Conservation (phyloP, 2,888 invertebrate genomes). For the Entomobrya multifasciata region DNA sequence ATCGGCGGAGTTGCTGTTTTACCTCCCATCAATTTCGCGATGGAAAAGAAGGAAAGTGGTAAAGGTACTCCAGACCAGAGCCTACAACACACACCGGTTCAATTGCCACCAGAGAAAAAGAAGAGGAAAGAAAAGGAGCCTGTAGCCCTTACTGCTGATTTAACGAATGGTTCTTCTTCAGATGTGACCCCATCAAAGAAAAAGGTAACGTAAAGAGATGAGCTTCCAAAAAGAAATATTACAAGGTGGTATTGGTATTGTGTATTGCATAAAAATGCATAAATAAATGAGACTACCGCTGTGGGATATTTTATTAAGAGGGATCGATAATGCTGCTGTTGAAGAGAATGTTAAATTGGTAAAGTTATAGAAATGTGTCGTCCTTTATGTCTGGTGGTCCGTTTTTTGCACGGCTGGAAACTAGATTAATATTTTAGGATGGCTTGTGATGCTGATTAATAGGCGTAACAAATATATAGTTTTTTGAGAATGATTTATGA, state of each 20-base stretch:
- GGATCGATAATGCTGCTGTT: background rate
- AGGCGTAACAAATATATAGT: too few relatives aligned
- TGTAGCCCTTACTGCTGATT: constrained; percentile 71
- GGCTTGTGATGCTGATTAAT: too few relatives aligned
- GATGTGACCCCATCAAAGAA: constrained; percentile 76
- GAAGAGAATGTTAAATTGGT: constrained; percentile 8
- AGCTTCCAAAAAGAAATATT: background rate
- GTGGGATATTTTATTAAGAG: background rate
- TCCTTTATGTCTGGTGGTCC: constrained; percentile 24
- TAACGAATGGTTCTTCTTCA: constrained; percentile 71
- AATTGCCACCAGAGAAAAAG: constrained; percentile 81
- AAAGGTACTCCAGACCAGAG: constrained; percentile 74
- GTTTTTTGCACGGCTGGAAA: constrained; percentile 48
- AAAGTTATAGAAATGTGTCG: constrained; percentile 14
- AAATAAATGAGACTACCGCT: background rate
- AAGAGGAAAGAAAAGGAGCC: constrained; percentile 81
- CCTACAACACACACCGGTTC: constrained; percentile 24
- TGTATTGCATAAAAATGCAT: background rate
- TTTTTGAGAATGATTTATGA: constrained; percentile 20
- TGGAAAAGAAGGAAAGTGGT: constrained; percentile 81
- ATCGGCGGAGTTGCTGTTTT: constrained; percentile 92
- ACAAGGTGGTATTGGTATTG: background rate
- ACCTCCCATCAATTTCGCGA: constrained; percentile 84
- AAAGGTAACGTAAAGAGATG: constrained; percentile 69
- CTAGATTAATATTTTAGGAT: background rate